A percentile compares a stretch with the other conserved stretches of the same genome.
Conservation (phyloP, 2,888 invertebrate species). For the Epistrophe grossulariae region DNA sequence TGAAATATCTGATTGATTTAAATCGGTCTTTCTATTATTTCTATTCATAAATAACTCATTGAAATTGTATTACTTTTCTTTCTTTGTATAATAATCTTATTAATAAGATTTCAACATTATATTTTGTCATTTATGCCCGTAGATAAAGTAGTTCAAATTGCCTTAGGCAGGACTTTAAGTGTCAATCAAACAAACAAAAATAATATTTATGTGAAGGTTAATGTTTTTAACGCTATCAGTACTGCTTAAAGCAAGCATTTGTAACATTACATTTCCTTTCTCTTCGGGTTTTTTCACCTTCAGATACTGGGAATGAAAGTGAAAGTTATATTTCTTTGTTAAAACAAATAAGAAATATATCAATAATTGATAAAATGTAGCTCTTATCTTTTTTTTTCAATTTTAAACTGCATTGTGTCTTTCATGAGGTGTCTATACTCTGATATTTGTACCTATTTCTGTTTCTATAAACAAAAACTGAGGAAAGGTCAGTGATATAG, state of each 20-base stretch:
- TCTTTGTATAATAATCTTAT: background rate
- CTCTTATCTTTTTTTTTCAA: background rate
- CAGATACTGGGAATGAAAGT: background rate
- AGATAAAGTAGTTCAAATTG: background rate
- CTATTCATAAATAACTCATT: background rate
- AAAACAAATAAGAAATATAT: background rate
- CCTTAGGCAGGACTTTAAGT: slow-evolving; percentile 17
- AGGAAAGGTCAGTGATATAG: too few relatives aligned
- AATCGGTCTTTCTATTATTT: background rate
- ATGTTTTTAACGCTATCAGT: too few relatives aligned
- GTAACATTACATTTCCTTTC: too few relatives aligned
- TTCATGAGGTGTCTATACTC: background rate
- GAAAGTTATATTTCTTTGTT: background rate
- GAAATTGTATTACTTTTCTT: background rate
- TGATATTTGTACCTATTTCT: too few relatives aligned
- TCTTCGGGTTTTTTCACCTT: too few relatives aligned
- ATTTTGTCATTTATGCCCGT: too few relatives aligned
- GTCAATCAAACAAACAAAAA: background rate
- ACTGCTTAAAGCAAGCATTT: too few relatives aligned
- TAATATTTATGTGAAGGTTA: slow-evolving; percentile 1
- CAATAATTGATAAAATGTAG: background rate
- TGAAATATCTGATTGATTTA: background rate
- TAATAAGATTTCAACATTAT: background rate
- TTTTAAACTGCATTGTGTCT: background rate
- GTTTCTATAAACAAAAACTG: too few relatives aligned